Evolutionary conservation across 2,888 invertebrate genomes (phyloP).

Genomic region (Melipona bicolor): DNA sequence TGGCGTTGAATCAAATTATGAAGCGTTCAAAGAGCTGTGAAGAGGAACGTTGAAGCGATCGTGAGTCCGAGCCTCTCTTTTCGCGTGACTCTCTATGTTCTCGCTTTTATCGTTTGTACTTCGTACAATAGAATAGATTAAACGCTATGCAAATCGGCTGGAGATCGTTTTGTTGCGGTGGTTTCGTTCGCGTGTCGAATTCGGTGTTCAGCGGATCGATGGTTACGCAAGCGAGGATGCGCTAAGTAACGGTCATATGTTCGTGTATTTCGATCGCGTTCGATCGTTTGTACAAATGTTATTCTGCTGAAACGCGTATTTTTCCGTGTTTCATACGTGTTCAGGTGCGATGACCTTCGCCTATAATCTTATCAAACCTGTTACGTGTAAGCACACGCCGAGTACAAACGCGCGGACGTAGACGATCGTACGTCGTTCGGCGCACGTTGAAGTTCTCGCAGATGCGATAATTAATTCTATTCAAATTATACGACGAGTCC

Average conservation of each 20-base stretch:
- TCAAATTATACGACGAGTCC: conserved; percentile 57
- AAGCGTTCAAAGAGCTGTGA: conserved; percentile 19
- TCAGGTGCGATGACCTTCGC: conserved; percentile 6
- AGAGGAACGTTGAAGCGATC: conserved; percentile 33
- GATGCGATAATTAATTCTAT: conserved; percentile 64
- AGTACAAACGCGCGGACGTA: neutral
- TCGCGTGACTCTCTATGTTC: conserved; percentile 23
- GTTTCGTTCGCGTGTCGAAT: conserved; percentile 16
- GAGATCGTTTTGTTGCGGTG: neutral
- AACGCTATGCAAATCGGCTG: neutral
- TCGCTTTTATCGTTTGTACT: conserved; percentile 13
- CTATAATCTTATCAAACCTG: conserved; percentile 32
- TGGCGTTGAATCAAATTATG: conserved; percentile 21
- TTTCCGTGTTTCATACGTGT: neutral
- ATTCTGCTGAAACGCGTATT: neutral
- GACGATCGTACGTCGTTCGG: neutral
- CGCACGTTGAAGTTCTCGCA: conserved; percentile 32
- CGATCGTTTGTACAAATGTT: neutral
- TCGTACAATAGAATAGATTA: neutral
- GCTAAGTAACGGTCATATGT: conserved; percentile 14
- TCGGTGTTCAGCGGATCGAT: conserved; percentile 18
- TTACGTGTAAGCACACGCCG: neutral
- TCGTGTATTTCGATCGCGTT: conserved; percentile 4
- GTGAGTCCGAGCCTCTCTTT: conserved; percentile 27
- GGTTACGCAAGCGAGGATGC: conserved; percentile 40